Evolutionary conservation across 1,140 invertebrate species (phyloP).

Genomic region (Coelopa frigida): DNA sequence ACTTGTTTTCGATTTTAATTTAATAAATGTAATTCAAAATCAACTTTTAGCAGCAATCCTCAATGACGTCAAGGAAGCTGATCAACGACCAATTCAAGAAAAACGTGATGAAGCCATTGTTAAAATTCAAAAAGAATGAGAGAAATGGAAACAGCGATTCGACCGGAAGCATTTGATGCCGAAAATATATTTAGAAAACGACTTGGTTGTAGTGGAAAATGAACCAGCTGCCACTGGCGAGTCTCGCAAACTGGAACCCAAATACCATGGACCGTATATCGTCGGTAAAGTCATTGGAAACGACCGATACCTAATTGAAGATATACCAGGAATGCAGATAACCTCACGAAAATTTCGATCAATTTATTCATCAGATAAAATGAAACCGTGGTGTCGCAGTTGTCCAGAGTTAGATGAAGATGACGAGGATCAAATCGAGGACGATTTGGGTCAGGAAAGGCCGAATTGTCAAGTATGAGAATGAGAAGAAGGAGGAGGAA

Average conservation of each 20-base stretch:
- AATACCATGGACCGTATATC: conserved; percentile 3
- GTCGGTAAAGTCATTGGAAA: no score
- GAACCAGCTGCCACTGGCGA: conserved; percentile 5
- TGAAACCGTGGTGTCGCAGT: neutral
- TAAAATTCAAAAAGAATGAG: neutral
- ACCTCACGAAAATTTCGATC: neutral
- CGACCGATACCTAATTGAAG: no score
- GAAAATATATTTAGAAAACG: conserved; percentile 3
- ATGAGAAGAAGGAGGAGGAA: no score
- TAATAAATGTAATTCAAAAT: conserved; percentile 4
- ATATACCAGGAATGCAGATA: conserved; percentile 1
- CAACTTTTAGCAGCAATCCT: conserved; percentile 9
- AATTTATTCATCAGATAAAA: neutral
- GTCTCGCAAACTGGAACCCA: conserved; percentile 6
- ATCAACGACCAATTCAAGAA: no score
- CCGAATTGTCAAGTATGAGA: no score
- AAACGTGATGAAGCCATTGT: no score
- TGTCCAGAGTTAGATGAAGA: neutral
- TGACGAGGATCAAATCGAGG: conserved; percentile 2
- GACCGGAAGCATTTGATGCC: conserved; percentile 1
- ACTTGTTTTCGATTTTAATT: conserved; percentile 18
- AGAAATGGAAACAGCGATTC: conserved; percentile 11
- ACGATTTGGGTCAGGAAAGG: conserved; percentile 4
- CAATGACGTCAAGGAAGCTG: neutral
- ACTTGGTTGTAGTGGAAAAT: conserved; percentile 6